A percentile compares a stretch with the other conserved stretches of the same genome.
Evolutionary conservation across 2,888 invertebrate genomes (phyloP).

Genomic region (Kuschelorhynchus macadamiae): DNA sequence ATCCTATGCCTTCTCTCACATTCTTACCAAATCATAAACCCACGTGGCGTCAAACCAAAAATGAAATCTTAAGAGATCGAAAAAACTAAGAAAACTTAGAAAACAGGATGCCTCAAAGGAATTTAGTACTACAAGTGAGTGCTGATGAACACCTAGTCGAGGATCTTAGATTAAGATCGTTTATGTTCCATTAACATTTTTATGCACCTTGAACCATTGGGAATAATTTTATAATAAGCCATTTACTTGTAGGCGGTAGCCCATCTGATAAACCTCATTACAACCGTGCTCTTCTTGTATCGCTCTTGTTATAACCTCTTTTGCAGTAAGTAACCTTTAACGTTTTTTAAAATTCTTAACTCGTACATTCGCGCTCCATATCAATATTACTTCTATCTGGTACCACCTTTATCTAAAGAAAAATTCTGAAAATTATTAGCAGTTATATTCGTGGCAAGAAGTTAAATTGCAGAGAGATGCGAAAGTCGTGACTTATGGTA

Average conservation of each 20-base stretch:
- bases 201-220: constrained; percentile 9
- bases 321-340: background rate
- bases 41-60: too few species aligned
- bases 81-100: too few species aligned
- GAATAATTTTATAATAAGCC: background rate
- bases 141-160: too few species aligned
- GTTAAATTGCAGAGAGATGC: constrained; percentile 31
- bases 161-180: constrained; percentile 3
- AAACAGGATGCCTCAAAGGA: too few species aligned
- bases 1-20: too few species aligned
- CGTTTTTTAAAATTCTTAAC: too few species aligned
- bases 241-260: constrained; percentile 32
- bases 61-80: too few species aligned
- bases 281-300: background rate
- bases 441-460: constrained; percentile 17
- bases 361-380: background rate
- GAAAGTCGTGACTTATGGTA: constrained; percentile 48
- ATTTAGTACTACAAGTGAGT: too few species aligned
- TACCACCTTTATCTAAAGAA: constrained; percentile 14
- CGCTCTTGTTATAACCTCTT: constrained; percentile 2
- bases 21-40: too few species aligned
- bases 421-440: constrained; percentile 13
- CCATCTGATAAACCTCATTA: constrained; percentile 20
- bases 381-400: constrained; percentile 12
- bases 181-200: background rate